A percentile compares a stretch with the other conserved stretches of the same genome.
Evolutionary conservation across 2,797 vertebrate species (phyloP).

Genomic region (Eospalax fontanierii): DNA sequence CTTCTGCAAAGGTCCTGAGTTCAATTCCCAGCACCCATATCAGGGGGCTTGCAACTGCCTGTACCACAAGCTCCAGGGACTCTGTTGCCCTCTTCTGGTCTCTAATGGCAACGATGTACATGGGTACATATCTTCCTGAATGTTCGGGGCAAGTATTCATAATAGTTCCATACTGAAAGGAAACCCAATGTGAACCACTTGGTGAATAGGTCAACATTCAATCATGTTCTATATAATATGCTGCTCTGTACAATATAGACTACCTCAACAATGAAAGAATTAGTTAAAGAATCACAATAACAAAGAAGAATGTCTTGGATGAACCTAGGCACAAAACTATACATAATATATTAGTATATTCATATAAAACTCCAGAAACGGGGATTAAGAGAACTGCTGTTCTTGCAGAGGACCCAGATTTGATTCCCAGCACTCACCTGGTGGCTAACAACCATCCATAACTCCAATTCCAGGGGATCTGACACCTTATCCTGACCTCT

Average conservation of each 20-base stretch:
- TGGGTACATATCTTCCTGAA: neutral
- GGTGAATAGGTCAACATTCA: neutral
- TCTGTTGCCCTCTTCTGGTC: no score
- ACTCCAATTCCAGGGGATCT: no score
- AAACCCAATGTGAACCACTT: neutral
- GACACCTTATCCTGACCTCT: no score
- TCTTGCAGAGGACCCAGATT: no score
- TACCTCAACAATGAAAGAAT: constrained; percentile 18
- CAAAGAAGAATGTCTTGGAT: neutral
- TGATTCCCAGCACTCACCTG: no score
- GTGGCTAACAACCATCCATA: no score
- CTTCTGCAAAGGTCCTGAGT: no score
- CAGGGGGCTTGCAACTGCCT: no score
- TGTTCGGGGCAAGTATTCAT: neutral
- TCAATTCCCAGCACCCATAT: no score
- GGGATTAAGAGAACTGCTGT: no score
- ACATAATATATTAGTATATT: neutral
- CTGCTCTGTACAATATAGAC: neutral
- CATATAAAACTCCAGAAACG: neutral
- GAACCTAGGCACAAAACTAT: neutral
- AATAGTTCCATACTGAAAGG: neutral
- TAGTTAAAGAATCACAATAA: neutral
- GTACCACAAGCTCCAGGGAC: no score
- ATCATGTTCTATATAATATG: neutral
- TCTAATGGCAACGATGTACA: no score